A percentile compares a stretch with the other conserved stretches of the same genome.
Conservation (phyloP, 2,888 invertebrate species). For the Crocallis elinguaria region DNA sequence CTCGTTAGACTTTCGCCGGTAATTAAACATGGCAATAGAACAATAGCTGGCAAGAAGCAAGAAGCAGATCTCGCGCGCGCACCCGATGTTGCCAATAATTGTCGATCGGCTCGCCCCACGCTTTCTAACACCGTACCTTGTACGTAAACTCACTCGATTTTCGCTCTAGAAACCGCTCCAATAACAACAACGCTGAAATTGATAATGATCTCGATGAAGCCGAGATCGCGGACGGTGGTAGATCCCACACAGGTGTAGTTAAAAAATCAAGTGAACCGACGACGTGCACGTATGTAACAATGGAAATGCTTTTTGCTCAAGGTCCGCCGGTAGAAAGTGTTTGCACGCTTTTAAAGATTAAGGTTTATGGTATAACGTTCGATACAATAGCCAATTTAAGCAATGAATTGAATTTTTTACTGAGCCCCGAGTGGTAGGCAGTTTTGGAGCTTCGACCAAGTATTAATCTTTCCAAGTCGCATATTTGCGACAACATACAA, state of each 20-base stretch:
- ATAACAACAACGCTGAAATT: slow-evolving; percentile 38
- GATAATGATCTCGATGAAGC: slow-evolving; percentile 32
- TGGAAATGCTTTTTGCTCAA: slow-evolving; percentile 56
- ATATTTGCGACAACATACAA: slow-evolving; percentile 22
- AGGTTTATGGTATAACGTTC: slow-evolving; percentile 50
- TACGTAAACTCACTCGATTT: slow-evolving; percentile 59
- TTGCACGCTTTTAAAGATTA: slow-evolving; percentile 52
- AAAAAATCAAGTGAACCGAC: slow-evolving; percentile 59
- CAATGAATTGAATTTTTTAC: slow-evolving; percentile 46
- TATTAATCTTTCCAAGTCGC: slow-evolving; percentile 25
- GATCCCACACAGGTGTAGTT: slow-evolving; percentile 45
- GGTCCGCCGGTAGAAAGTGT: slow-evolving; percentile 61
- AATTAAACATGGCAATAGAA: slow-evolving; percentile 78
- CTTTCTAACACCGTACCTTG: slow-evolving; percentile 72
- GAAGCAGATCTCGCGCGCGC: slow-evolving; percentile 74
- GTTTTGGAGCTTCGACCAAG: slow-evolving; percentile 10
- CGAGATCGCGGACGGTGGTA: slow-evolving; percentile 46
- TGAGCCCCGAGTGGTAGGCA: slow-evolving; percentile 12
- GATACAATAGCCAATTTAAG: slow-evolving; percentile 58
- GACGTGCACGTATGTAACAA: slow-evolving; percentile 59
- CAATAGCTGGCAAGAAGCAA: slow-evolving; percentile 74
- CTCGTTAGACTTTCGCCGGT: slow-evolving; percentile 81
- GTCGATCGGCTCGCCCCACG: slow-evolving; percentile 77
- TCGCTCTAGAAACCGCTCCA: slow-evolving; percentile 50
- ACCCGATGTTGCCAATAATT: slow-evolving; percentile 75